Evolutionary conservation across 2,888 invertebrate species (phyloP).

Genomic region (Drosophila barbarae): DNA sequence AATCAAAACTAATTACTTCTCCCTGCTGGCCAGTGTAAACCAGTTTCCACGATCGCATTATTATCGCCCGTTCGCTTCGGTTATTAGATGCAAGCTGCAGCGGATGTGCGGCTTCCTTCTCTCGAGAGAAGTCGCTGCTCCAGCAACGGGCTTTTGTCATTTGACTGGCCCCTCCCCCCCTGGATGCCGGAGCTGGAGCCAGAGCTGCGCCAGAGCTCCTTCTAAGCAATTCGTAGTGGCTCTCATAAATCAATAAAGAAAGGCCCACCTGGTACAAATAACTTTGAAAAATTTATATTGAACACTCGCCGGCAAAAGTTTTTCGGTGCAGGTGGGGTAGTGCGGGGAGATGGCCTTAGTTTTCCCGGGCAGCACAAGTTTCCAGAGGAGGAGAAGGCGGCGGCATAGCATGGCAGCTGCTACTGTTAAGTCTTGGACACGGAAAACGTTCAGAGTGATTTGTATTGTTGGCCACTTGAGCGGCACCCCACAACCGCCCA

Average conservation of each 20-base stretch:
- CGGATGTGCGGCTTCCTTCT: slow-evolving; percentile 69
- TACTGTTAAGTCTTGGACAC: slow-evolving; percentile 36
- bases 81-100: slow-evolving; percentile 71
- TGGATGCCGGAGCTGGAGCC: slow-evolving; percentile 7
- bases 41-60: slow-evolving; percentile 60
- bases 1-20: slow-evolving; percentile 45
- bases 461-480: slow-evolving; percentile 26
- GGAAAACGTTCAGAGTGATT: slow-evolving; percentile 32
- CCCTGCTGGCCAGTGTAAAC: slow-evolving; percentile 48
- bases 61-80: slow-evolving; percentile 60
- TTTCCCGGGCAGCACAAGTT: slow-evolving; percentile 12
- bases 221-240: slow-evolving; percentile 38
- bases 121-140: background rate
- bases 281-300: slow-evolving; percentile 66
- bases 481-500: slow-evolving; percentile 17
- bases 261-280: slow-evolving; percentile 66
- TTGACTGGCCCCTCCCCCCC: slow-evolving; percentile 38
- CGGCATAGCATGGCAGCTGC: slow-evolving; percentile 27
- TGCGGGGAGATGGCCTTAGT: slow-evolving; percentile 15
- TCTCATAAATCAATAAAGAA: slow-evolving; percentile 67
- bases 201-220: slow-evolving; percentile 4
- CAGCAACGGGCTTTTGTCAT: slow-evolving; percentile 58
- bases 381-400: background rate
- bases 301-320: slow-evolving; percentile 42
- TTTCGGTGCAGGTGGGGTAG: slow-evolving; percentile 12